phyloP scores from a whole-genome alignment of 2,888 invertebrate species.

The Amphipoea lucens region DNA sequence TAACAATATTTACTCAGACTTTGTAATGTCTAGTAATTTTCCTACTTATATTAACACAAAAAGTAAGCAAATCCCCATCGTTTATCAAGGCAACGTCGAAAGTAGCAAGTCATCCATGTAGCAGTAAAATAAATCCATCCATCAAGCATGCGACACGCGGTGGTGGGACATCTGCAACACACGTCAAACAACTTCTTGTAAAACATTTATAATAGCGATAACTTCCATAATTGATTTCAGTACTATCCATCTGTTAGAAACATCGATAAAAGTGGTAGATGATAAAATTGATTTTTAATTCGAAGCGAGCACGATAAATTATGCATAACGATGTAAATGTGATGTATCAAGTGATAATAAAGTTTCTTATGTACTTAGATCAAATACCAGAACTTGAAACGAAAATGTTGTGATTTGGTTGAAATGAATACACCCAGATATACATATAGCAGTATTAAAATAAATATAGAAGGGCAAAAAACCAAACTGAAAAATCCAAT shows the following conservation, averaged over 20 bases:
- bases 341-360: slow-evolving; percentile 59
- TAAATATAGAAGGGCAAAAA: not conserved
- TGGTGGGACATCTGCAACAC: slow-evolving; percentile 72
- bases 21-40: slow-evolving; percentile 62
- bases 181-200: slow-evolving; percentile 76
- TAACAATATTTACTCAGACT: slow-evolving; percentile 11
- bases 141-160: slow-evolving; percentile 74
- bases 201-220: slow-evolving; percentile 76
- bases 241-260: slow-evolving; percentile 64
- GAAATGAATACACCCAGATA: not conserved
- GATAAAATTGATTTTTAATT: slow-evolving; percentile 67
- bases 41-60: slow-evolving; percentile 17
- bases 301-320: slow-evolving; percentile 61
- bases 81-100: slow-evolving; percentile 70
- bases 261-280: slow-evolving; percentile 57
- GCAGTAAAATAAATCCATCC: slow-evolving; percentile 78
- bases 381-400: slow-evolving; percentile 50
- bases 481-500: not conserved
- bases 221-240: slow-evolving; percentile 70
- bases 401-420: slow-evolving; percentile 12
- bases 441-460: not conserved
- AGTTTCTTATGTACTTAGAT: slow-evolving; percentile 52
- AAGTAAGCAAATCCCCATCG: slow-evolving; percentile 48
- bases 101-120: slow-evolving; percentile 82
- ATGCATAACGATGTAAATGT: slow-evolving; percentile 63